Percentiles rank a stretch among this genome's conserved stretches.
Conservation (phyloP, 2,888 invertebrate genomes). For the Hyposoter dolosus region DNA sequence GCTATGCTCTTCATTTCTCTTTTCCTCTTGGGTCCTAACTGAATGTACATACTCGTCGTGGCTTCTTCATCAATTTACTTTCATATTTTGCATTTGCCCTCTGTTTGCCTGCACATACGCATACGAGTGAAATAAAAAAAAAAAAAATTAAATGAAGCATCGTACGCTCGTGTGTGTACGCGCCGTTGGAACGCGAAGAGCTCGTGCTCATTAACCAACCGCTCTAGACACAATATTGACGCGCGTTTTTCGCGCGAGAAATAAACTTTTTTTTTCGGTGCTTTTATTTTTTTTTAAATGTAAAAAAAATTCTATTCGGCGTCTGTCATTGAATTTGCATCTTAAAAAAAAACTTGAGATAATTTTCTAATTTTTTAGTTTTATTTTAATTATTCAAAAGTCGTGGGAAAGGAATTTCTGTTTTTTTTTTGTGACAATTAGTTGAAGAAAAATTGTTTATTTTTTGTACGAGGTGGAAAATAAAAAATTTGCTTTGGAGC, state of each 20-base stretch:
- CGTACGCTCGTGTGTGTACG: not conserved
- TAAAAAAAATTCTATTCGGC: not conserved
- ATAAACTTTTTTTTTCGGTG: not conserved
- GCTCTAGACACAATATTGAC: conserved; percentile 29
- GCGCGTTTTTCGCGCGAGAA: not conserved
- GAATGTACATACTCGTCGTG: not conserved
- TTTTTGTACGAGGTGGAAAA: no score
- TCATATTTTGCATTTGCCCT: not conserved
- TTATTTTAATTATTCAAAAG: not conserved
- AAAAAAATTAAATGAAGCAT: conserved; percentile 16
- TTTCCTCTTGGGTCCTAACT: not conserved
- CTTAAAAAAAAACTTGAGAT: not conserved
- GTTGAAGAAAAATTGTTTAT: no score
- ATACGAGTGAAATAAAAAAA: conserved; percentile 19
- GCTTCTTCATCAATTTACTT: conserved; percentile 11
- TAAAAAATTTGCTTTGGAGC: not conserved
- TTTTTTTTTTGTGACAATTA: no score
- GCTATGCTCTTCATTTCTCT: conserved; percentile 13
- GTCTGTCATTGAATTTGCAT: not conserved
- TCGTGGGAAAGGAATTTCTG: no score
- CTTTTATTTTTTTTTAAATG: not conserved
- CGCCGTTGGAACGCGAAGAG: not conserved
- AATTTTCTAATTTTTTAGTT: not conserved
- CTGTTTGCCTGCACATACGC: conserved; percentile 19
- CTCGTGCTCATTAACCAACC: conserved; percentile 28